phyloP scores from a whole-genome alignment of 2,797 vertebrate genomes.

The Heteromormyrus szaboi region DNA sequence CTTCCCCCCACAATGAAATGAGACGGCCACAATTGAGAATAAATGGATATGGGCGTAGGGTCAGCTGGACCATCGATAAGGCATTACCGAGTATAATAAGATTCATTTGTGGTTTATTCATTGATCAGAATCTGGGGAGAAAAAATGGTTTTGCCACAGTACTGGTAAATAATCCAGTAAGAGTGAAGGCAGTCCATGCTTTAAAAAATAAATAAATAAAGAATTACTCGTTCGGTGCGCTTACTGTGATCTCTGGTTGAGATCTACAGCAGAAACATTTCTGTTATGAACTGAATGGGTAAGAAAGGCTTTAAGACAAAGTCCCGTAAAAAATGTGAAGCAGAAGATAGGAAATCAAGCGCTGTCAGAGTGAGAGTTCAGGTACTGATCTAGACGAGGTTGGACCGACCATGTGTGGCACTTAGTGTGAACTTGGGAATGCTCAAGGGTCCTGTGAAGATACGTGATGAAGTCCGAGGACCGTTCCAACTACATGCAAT shows the following conservation, averaged over 20 bases:
- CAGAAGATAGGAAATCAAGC: not conserved
- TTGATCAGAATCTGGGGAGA: slow-evolving; percentile 25
- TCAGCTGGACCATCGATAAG: slow-evolving; percentile 44
- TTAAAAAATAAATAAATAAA: not conserved
- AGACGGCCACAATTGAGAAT: slow-evolving; percentile 14
- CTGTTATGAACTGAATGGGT: not conserved
- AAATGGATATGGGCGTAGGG: slow-evolving; percentile 31
- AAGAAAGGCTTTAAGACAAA: not conserved
- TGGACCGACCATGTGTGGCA: not conserved
- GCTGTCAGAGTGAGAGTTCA: not conserved
- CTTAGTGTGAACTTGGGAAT: not conserved
- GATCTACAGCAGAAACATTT: not conserved
- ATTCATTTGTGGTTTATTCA: slow-evolving; percentile 33
- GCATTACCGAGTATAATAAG: slow-evolving; percentile 36
- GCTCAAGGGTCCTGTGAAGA: not conserved
- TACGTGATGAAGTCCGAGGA: not conserved
- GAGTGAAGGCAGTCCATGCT: not conserved
- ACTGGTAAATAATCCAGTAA: not conserved
- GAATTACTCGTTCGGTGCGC: not conserved
- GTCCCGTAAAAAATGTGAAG: not conserved
- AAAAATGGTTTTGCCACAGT: slow-evolving; percentile 1
- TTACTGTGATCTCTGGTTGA: not conserved
- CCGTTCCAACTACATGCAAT: not conserved
- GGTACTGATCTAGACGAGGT: not conserved
- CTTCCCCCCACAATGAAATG: not conserved